phyloP scores from a whole-genome alignment of 2,888 invertebrate genomes.

The Automeris io region DNA sequence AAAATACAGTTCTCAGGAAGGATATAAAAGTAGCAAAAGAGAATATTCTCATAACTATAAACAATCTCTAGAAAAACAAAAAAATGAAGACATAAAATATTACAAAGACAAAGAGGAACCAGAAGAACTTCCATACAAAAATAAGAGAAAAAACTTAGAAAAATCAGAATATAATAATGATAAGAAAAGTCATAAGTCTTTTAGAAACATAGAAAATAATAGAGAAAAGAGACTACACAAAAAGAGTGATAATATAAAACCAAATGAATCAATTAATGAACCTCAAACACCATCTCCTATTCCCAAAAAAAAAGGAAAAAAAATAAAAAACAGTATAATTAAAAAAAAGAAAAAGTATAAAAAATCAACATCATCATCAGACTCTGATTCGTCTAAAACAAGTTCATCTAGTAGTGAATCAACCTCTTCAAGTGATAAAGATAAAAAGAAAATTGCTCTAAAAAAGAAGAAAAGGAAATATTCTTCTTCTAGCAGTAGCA shows the following conservation, averaged over 20 bases:
- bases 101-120: constrained; percentile 2
- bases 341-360: constrained; percentile 41
- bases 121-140: constrained; percentile 1
- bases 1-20: constrained; percentile 4
- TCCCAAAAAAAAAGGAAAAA: constrained; percentile 16
- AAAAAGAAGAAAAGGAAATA: constrained; percentile 40
- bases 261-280: constrained; percentile 9
- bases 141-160: neutral
- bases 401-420: constrained; percentile 53
- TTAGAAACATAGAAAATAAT: constrained; percentile 7
- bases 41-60: constrained; percentile 9
- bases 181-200: constrained; percentile 6
- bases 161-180: neutral
- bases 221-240: constrained; percentile 10
- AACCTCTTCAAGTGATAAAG: constrained; percentile 53
- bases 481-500: constrained; percentile 54
- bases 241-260: constrained; percentile 10
- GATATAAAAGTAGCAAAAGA: constrained; percentile 11
- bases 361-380: constrained; percentile 53
- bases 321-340: constrained; percentile 11
- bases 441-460: constrained; percentile 40
- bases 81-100: constrained; percentile 1
- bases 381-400: constrained; percentile 47
- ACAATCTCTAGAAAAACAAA: neutral
- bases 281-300: constrained; percentile 27